These are phyloP conservation scores for Pherbina coryleti DNA, from an alignment of 2,888 invertebrate species.

Conservation along the genomic window DNA sequence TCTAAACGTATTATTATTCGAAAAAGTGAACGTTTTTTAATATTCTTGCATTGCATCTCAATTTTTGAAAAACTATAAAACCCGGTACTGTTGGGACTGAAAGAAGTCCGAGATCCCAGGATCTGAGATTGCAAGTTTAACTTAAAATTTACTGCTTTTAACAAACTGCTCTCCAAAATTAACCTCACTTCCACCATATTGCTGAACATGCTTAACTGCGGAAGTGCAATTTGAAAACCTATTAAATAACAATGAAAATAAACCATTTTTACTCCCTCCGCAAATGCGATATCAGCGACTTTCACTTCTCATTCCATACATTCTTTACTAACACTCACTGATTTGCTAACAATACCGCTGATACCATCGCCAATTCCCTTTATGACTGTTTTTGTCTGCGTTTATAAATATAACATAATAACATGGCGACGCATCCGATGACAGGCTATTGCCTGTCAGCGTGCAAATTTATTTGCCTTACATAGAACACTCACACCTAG, in stretches of 20 bases:
- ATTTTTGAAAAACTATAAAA: too few relatives aligned
- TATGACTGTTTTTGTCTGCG: conserved; percentile 50
- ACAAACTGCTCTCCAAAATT: too few relatives aligned
- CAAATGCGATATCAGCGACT: conserved; percentile 33
- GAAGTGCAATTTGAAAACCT: conserved; percentile 43
- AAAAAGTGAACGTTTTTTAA: too few relatives aligned
- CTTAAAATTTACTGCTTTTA: too few relatives aligned
- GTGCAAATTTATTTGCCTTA: conserved; percentile 64
- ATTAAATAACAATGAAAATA: conserved; percentile 50
- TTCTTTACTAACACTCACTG: not conserved
- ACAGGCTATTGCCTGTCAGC: conserved; percentile 52
- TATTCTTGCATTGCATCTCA: too few relatives aligned
- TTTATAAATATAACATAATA: conserved; percentile 33
- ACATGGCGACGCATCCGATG: conserved; percentile 52
- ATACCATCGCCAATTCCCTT: conserved; percentile 62
- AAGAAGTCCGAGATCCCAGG: too few relatives aligned
- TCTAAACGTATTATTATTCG: too few relatives aligned
- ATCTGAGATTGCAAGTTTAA: too few relatives aligned
- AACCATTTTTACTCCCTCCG: conserved; percentile 39
- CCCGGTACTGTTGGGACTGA: too few relatives aligned
- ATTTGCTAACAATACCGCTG: conserved; percentile 60
- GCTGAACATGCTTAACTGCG: not conserved
- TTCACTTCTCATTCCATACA: not conserved
- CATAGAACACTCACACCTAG: conserved; percentile 61
- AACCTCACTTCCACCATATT: not conserved